phyloP scores from a whole-genome alignment of 2,888 invertebrate species.

The Xestia ashworthii region DNA sequence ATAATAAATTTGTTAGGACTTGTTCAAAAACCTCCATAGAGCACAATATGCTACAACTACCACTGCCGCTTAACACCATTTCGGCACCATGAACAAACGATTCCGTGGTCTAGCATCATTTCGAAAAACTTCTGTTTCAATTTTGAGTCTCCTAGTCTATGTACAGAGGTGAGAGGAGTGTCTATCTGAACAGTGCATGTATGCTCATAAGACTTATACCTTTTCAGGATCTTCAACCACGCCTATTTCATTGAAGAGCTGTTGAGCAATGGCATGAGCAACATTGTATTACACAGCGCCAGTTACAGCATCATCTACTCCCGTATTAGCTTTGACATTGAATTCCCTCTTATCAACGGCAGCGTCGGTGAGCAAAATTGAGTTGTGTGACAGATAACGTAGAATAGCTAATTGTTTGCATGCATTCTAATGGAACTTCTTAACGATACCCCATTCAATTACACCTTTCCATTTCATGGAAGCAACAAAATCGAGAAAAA shows the following conservation, averaged over 20 bases:
- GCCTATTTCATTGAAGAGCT: slow-evolving; percentile 64
- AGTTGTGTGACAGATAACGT: slow-evolving; percentile 34
- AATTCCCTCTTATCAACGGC: slow-evolving; percentile 73
- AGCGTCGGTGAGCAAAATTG: slow-evolving; percentile 70
- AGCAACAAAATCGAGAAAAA: neutral
- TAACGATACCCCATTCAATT: neutral
- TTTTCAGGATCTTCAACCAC: slow-evolving; percentile 71
- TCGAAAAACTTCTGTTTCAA: neutral
- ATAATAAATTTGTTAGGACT: neutral
- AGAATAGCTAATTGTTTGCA: neutral
- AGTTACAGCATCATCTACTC: slow-evolving; percentile 68
- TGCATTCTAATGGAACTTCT: neutral
- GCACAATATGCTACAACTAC: neutral
- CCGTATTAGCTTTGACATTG: slow-evolving; percentile 75
- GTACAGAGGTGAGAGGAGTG: neutral
- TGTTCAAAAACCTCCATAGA: neutral
- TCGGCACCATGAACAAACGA: neutral
- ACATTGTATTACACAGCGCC: slow-evolving; percentile 76
- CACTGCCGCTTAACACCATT: neutral
- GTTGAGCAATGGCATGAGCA: slow-evolving; percentile 73
- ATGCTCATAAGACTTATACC: too few species aligned
- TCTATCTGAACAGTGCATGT: neutral
- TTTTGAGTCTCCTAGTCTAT: neutral
- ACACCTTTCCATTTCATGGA: neutral
- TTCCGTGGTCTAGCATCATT: neutral